phyloP scores from a whole-genome alignment of 2,113 vertebrate species.

The Amazona vittata region DNA sequence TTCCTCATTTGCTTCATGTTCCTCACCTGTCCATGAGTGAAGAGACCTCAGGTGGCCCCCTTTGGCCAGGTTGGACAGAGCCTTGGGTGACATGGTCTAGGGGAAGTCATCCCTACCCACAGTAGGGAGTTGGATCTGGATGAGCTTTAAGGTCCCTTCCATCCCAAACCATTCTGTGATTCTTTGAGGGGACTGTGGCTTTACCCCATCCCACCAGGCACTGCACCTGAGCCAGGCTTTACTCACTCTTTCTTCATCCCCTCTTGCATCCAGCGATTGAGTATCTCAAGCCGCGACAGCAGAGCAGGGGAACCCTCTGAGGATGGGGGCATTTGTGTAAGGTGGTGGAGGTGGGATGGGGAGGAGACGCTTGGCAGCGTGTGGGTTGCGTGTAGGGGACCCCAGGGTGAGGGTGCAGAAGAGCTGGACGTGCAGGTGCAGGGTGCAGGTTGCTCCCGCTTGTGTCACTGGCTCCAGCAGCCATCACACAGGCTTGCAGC shows the following conservation, averaged over 20 bases:
- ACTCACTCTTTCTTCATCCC: background rate
- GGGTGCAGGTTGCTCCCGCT: background rate
- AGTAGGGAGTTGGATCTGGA: background rate
- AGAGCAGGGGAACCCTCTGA: background rate
- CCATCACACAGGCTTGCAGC: background rate
- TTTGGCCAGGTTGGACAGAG: background rate
- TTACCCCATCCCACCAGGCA: background rate
- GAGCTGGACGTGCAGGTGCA: rapidly evolving
- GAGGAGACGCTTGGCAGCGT: background rate
- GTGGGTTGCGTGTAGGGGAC: background rate
- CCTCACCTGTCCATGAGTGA: background rate
- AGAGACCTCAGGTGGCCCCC: background rate
- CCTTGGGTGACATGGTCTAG: background rate
- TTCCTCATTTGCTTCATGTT: background rate
- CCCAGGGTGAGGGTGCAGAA: background rate
- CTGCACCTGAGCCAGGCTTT: background rate
- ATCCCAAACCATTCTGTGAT: background rate
- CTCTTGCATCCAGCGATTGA: background rate
- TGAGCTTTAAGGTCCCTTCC: background rate
- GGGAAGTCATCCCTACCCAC: background rate
- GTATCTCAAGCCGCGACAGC: background rate
- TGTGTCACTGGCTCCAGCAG: background rate
- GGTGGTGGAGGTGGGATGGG: no score
- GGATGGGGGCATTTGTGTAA: background rate
- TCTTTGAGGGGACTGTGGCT: background rate